Evolutionary conservation across 2,113 vertebrate species (phyloP), one percentile per base, ranked within the genome.

Genomic region (Petrocephalus microphthalmus): DNA sequence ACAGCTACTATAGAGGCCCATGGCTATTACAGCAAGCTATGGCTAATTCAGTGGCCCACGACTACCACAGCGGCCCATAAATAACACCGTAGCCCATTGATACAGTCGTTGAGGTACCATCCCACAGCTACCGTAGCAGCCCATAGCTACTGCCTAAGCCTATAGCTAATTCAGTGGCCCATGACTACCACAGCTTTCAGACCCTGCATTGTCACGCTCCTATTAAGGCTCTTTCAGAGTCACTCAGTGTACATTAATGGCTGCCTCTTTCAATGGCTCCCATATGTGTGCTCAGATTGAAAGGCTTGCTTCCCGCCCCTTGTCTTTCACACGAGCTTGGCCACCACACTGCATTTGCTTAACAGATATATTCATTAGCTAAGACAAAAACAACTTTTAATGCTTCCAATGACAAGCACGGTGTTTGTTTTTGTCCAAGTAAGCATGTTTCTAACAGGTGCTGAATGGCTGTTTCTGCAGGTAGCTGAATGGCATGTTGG

Each of bases 221-320:
- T 93, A 96, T 96, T 96, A 95, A 94, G 91, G 93, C 93, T 94
- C 94, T 94, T 96, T 96, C 93, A 94, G 94, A 96, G 94, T 95
- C 94, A 94, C 93, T 95, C 96, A 94, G 94, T 95, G 89, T 95
- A 95, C 95, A 96, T 96, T 96, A 96, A 97, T 97, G 95, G 95
- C 94, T 94, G 93, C 94, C 95, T 94, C 94, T 94, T 94, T 94
- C 94, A 92, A 89, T 91, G 93, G 94, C 93, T 92, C 92, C 93
- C 88, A 88, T 88, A 95, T 93, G 93, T 91, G 91, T 89, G 93
- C 91, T 93, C 94, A 93, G 95, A 96, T 95, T 95, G 93, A 95
- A 90, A 95, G 94, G 93, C 95, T 94, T 94, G 92, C 96, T 95
- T 96, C 94, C 94, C 93, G 91, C 92, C 91, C 94, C 94, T 93